phyloP scores from a whole-genome alignment of 2,888 invertebrate species.

The Coecobrya sp. region DNA sequence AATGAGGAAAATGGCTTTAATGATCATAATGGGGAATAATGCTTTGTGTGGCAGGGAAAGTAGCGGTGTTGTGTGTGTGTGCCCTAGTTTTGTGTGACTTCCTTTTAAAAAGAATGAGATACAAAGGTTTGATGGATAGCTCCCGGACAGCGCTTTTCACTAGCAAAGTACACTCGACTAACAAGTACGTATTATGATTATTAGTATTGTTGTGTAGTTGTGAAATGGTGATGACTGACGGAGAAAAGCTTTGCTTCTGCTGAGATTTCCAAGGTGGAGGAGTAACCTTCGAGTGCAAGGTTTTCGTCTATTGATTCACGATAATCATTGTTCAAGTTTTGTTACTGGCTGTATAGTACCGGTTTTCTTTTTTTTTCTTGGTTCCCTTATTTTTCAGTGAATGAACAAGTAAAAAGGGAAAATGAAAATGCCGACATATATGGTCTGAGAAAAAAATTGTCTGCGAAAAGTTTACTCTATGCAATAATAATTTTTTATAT shows the following conservation, averaged over 20 bases:
- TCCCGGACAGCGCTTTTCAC: conserved; percentile 77
- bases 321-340: conserved; percentile 71
- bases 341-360: neutral
- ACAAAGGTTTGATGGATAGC: conserved; percentile 74
- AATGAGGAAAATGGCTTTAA: neutral
- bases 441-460: neutral
- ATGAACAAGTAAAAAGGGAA: conserved; percentile 38
- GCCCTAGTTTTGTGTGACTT: conserved; percentile 65
- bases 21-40: neutral
- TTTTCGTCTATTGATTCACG: conserved; percentile 81
- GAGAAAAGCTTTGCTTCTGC: conserved; percentile 64
- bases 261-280: conserved; percentile 82
- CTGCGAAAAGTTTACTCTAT: conserved; percentile 20
- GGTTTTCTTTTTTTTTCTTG: conserved; percentile 34
- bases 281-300: conserved; percentile 83
- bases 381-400: conserved; percentile 52
- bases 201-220: conserved; percentile 25
- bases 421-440: conserved; percentile 7
- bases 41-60: neutral
- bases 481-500: neutral
- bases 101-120: conserved; percentile 64
- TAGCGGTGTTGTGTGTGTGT: conserved; percentile 5
- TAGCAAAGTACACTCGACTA: conserved; percentile 64
- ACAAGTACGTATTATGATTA: conserved; percentile 67
- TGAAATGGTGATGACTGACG: conserved; percentile 51